Conservation (phyloP, 2,888 invertebrate species). For the Herminia tarsipennalis region DNA sequence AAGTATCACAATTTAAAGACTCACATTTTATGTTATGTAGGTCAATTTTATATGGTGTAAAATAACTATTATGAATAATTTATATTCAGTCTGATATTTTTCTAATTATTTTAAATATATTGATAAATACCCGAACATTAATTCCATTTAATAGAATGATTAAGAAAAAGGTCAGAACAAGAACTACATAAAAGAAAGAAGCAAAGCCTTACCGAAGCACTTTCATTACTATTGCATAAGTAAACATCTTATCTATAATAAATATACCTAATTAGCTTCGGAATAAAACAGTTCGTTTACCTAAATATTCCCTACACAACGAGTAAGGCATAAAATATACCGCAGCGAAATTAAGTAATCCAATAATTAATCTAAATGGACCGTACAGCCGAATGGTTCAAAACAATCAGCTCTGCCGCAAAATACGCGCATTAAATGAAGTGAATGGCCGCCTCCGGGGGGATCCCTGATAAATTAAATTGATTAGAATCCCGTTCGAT, state of each 20-base stretch:
- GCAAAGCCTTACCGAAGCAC: conserved; percentile 9
- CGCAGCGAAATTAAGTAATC: conserved; percentile 83
- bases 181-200: conserved; percentile 15
- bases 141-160: too few relatives aligned
- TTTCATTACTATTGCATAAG: conserved; percentile 28
- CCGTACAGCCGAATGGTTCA: conserved; percentile 85
- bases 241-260: conserved; percentile 19
- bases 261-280: conserved; percentile 37
- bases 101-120: too few relatives aligned
- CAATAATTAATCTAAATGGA: conserved; percentile 86
- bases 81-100: too few relatives aligned
- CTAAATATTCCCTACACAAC: conserved; percentile 47
- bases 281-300: conserved; percentile 33
- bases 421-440: conserved; percentile 86
- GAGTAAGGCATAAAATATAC: conserved; percentile 68
- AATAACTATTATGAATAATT: too few relatives aligned
- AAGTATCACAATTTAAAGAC: too few relatives aligned
- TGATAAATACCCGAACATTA: too few relatives aligned
- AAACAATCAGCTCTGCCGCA: conserved; percentile 85
- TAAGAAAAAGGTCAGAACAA: too few relatives aligned
- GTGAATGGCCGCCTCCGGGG: conserved; percentile 83
- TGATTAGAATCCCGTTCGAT: conserved; percentile 85
- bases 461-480: conserved; percentile 86
- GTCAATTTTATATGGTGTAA: too few relatives aligned
- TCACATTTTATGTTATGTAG: too few relatives aligned